Evolutionary conservation across 1,140 invertebrate species (phyloP).

Genomic region (Drosophila repletoides): DNA sequence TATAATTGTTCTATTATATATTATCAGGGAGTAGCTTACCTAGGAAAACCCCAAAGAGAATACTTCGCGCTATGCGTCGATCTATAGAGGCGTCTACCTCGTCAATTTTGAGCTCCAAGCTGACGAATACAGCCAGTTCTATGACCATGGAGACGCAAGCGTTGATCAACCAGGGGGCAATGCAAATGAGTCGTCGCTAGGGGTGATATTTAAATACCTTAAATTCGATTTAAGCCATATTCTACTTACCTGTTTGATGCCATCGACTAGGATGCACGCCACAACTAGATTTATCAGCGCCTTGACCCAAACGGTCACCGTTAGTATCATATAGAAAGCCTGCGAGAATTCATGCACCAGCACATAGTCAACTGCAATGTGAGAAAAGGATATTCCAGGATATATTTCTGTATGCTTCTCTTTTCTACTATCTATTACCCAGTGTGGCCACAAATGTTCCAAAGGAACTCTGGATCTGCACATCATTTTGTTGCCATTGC

Average conservation of each 20-base stretch:
- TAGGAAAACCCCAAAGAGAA: constrained; percentile 73
- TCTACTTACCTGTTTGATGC: constrained; percentile 70
- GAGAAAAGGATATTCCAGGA: neutral
- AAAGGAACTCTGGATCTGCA: constrained; percentile 61
- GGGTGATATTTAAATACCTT: neutral
- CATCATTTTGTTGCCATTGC: constrained; percentile 65
- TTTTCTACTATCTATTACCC: constrained; percentile 35
- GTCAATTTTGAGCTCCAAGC: constrained; percentile 73
- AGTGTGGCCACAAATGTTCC: constrained; percentile 59
- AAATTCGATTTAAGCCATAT: neutral
- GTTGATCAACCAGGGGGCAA: constrained; percentile 78
- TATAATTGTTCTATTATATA: too few relatives aligned
- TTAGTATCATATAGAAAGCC: constrained; percentile 77
- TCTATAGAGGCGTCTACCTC: constrained; percentile 74
- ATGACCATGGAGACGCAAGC: constrained; percentile 61
- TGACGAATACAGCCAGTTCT: constrained; percentile 68
- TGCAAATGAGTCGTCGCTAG: constrained; percentile 75
- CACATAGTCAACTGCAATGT: constrained; percentile 66
- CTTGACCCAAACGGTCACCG: constrained; percentile 73
- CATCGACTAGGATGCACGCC: constrained; percentile 71
- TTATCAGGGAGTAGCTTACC: constrained; percentile 37
- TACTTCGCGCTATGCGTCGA: constrained; percentile 67
- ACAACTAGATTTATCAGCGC: constrained; percentile 75
- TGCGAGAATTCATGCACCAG: constrained; percentile 74
- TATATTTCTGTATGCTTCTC: neutral